Evolutionary conservation across 2,797 vertebrate species (phyloP).

Genomic region (Rhynchonycteris naso): DNA sequence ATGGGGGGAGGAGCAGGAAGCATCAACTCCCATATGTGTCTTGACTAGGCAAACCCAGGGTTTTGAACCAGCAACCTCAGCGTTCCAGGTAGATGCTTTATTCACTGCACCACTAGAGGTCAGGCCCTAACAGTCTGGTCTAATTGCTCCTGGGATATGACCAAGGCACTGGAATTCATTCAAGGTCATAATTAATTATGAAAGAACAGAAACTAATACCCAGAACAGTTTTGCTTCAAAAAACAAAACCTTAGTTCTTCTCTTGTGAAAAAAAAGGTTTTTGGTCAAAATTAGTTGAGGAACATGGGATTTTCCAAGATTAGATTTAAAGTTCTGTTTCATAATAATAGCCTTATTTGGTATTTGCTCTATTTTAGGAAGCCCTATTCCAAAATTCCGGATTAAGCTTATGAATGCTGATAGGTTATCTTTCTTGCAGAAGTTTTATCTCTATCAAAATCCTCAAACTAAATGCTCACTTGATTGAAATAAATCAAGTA

Average conservation of each 20-base stretch:
- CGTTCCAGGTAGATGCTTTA: too few species aligned
- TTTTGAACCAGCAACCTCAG: too few species aligned
- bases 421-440: not conserved
- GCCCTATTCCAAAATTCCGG: not conserved
- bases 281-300: not conserved
- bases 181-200: not conserved
- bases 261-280: not conserved
- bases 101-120: too few species aligned
- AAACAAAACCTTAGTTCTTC: slow-evolving; percentile 22
- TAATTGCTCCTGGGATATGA: not conserved
- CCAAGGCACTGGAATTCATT: slow-evolving; percentile 15
- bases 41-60: too few species aligned
- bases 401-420: not conserved
- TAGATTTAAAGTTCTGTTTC: slow-evolving; percentile 8
- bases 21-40: too few species aligned
- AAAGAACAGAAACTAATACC: slow-evolving; percentile 19
- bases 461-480: not conserved
- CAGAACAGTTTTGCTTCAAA: slow-evolving; percentile 6
- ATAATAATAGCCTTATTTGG: slow-evolving; percentile 23
- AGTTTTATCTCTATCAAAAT: slow-evolving; percentile 14
- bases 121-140: not conserved
- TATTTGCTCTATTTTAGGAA: slow-evolving; percentile 13
- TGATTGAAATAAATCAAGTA: not conserved
- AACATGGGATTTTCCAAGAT: not conserved
- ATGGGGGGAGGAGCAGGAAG: too few species aligned